These are phyloP conservation scores for Bombus difficillimus DNA, from an alignment of 1,140 invertebrate genomes.

Conservation along the genomic window DNA sequence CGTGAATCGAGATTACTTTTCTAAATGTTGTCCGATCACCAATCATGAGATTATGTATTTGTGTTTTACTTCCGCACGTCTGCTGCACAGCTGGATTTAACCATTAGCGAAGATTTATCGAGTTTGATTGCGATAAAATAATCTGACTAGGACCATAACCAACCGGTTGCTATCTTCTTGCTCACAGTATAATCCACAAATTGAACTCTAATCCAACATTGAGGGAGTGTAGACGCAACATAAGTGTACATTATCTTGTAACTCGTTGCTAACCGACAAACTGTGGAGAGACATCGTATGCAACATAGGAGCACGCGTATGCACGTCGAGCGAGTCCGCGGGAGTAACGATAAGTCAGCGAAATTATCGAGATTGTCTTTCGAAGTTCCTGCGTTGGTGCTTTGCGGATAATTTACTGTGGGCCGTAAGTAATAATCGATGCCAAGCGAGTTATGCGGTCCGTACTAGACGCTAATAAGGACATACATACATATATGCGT, in stretches of 20 bases:
- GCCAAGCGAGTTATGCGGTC: conserved; percentile 53
- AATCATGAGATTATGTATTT: neutral
- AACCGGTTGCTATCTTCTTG: conserved; percentile 21
- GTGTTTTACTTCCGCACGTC: neutral
- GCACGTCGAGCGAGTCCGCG: neutral
- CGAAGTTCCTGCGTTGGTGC: conserved; percentile 52
- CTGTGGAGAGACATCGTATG: conserved; percentile 18
- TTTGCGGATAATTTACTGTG: conserved; percentile 66
- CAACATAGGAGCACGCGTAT: too few species aligned
- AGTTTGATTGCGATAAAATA: neutral
- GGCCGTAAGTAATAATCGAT: conserved; percentile 72
- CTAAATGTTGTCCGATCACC: neutral
- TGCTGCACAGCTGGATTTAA: neutral
- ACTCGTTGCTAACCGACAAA: conserved; percentile 54
- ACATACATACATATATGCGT: conserved; percentile 39
- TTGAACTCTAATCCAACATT: conserved; percentile 34
- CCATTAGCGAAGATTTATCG: neutral
- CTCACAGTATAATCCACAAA: conserved; percentile 18
- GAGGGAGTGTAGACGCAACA: conserved; percentile 13
- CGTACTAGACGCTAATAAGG: conserved; percentile 67
- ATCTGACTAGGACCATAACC: neutral
- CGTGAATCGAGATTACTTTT: neutral
- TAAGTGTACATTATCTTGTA: conserved; percentile 41
- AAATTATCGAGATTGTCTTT: conserved; percentile 73
- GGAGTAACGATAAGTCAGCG: conserved; percentile 59